phyloP scores from a whole-genome alignment of 1,140 invertebrate species.

The Drosophila pectinifera region DNA sequence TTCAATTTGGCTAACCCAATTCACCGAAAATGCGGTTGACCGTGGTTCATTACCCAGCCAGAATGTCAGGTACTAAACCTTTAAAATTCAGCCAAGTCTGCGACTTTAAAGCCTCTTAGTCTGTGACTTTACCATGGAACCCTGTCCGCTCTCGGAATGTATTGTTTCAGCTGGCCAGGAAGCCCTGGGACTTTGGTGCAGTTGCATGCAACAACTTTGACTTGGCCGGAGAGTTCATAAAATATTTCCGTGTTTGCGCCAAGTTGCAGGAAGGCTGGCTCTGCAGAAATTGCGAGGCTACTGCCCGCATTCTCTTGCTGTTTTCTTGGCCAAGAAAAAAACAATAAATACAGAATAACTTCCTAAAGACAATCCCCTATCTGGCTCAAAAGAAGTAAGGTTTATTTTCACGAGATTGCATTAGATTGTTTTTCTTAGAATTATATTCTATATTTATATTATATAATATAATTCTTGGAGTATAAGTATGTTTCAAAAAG shows the following conservation, averaged over 20 bases:
- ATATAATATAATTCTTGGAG: too few relatives aligned
- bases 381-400: not conserved
- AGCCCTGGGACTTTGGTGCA: slow-evolving; percentile 5
- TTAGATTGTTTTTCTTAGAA: too few relatives aligned
- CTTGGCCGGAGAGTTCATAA: slow-evolving; percentile 30
- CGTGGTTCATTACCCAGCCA: slow-evolving; percentile 15
- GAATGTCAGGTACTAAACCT: not conserved
- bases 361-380: not conserved
- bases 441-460: too few relatives aligned
- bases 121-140: not conserved
- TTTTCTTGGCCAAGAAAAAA: not conserved
- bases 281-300: not conserved
- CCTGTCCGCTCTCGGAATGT: slow-evolving; percentile 12
- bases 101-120: slow-evolving; percentile 23
- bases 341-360: not conserved
- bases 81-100: slow-evolving; percentile 8
- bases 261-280: slow-evolving; percentile 9
- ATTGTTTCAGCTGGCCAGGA: slow-evolving; percentile 55
- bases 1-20: slow-evolving; percentile 31
- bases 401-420: too few relatives aligned
- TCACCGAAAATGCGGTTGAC: slow-evolving; percentile 22
- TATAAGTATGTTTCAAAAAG: too few relatives aligned
- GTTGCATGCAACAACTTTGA: slow-evolving; percentile 52
- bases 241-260: slow-evolving; percentile 47
- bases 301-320: not conserved